Percentiles rank a stretch among this genome's conserved stretches.
Evolutionary conservation across 2,888 invertebrate species (phyloP).

Genomic region (Polymixis flavicincta): DNA sequence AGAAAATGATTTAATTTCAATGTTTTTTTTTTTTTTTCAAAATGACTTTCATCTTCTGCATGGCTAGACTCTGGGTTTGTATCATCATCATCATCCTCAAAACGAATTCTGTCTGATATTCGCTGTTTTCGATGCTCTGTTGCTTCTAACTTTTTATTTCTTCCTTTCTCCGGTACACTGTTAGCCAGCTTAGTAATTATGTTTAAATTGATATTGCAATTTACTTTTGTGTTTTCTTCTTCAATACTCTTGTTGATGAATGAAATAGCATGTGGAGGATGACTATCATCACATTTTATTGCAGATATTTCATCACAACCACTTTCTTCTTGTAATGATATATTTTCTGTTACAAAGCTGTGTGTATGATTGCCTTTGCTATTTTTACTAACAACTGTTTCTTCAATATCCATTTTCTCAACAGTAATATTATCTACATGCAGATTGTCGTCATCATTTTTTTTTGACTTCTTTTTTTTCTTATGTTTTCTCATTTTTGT

Average conservation of each 20-base stretch:
- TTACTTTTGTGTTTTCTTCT: conserved; percentile 19
- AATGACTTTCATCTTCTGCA: conserved; percentile 13
- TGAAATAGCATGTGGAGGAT: conserved; percentile 46
- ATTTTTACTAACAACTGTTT: conserved; percentile 15
- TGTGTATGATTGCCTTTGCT: conserved; percentile 25
- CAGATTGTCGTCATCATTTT: conserved; percentile 51
- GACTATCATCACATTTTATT: conserved; percentile 59
- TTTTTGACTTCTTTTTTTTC: conserved; percentile 69
- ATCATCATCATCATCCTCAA: conserved; percentile 77
- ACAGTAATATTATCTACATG: conserved; percentile 17
- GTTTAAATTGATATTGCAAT: conserved; percentile 25
- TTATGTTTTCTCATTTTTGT: conserved; percentile 53
- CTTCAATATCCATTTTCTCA: conserved; percentile 34
- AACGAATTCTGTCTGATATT: conserved; percentile 78
- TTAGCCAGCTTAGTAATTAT: conserved; percentile 18
- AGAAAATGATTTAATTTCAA: conserved; percentile 72
- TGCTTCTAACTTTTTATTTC: conserved; percentile 11
- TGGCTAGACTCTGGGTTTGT: conserved; percentile 18
- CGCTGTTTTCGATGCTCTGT: conserved; percentile 55
- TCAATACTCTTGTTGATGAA: conserved; percentile 37
- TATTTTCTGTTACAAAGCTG: conserved; percentile 23
- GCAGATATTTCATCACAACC: conserved; percentile 62
- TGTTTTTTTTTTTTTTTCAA: conserved; percentile 46
- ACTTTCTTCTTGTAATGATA: conserved; percentile 42
- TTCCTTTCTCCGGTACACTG: conserved; percentile 2